Base-by-base conservation (phyloP, 1,140 invertebrate genomes). In the Trypoxylus dichotomus region DNA sequence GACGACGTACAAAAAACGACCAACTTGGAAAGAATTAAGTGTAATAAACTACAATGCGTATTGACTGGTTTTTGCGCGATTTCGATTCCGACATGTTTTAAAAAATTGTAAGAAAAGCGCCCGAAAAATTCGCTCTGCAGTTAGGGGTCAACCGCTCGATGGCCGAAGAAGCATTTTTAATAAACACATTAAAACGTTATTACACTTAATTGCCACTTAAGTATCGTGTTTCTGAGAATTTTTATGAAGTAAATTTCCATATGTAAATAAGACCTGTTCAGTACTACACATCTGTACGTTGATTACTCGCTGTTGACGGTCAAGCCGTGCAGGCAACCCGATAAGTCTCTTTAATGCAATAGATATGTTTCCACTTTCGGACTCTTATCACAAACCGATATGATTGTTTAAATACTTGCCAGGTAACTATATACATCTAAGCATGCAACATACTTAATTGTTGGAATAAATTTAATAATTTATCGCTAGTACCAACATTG, bases 161-260 rank as follows among this genome's bases (percentile, higher is more conserved):
- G 60, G 60, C 3, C 24, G 21, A 25, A 27, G 19, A 24, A 68
- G 60, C 24, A 68, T 68, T 68, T 68, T 68, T 68, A 68, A 68
- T 68, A 68, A 68, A 68, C 60, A 68, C 60, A 68, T 68, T 68
- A 68, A 68, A 68, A 27, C 60, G 60, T 68, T 68, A 68, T 68
- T 68, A 68, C 60, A 68, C 60, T 68, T 68, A 68, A 68, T 68
- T 68, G 60, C 60, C 21, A 68, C 24, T 68, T 68, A 68, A 68
- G 60, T 68, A 24, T 68, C 60, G 60, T 68, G 60, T 68, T 68
- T 68, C 60, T 68, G 24, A 68, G 60, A 68, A 68, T 68, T 68
- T 68, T 68, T 68, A 68, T 68, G 60, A 68, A 68, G 60, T 68
- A 68, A 68, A 68, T 68, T 68, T 68, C 60, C 60, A 68, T 68